Conservation (phyloP, 1,140 invertebrate genomes). For the Macrotrachela quadricornifera region DNA sequence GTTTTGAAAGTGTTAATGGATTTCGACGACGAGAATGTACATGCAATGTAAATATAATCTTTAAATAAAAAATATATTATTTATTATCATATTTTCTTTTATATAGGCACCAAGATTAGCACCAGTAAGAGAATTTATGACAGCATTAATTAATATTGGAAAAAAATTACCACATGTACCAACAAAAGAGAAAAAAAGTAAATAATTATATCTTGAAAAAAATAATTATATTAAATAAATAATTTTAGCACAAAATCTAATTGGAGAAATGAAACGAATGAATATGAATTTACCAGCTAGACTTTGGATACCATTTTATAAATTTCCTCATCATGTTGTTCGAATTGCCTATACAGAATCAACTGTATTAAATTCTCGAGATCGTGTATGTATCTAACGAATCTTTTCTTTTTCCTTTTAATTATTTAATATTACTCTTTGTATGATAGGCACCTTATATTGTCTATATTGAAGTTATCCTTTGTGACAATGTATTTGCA, state of each 20-base stretch:
- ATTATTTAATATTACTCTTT: background rate
- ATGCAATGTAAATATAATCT: conserved; percentile 16
- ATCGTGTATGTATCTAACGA: conserved; percentile 23
- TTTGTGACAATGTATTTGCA: conserved; percentile 60
- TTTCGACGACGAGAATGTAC: too few species aligned
- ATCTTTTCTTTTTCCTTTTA: background rate
- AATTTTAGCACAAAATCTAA: conserved; percentile 39
- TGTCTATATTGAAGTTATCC: conserved; percentile 82
- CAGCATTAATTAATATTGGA: conserved; percentile 64
- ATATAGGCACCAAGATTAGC: conserved; percentile 46
- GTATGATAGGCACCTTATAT: conserved; percentile 68
- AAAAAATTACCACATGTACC: conserved; percentile 63
- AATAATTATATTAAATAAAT: background rate
- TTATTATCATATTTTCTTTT: background rate
- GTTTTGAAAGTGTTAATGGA: conserved; percentile 40
- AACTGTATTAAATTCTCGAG: conserved; percentile 92
- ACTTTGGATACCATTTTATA: conserved; percentile 76
- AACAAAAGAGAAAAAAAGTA: conserved; percentile 73
- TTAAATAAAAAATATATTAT: conserved; percentile 14
- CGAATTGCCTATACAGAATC: conserved; percentile 76
- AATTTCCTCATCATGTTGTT: conserved; percentile 53
- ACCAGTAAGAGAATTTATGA: conserved; percentile 62
- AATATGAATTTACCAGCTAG: conserved; percentile 88
- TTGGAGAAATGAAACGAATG: conserved; percentile 69
- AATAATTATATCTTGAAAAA: background rate